A percentile compares a stretch with the other conserved stretches of the same genome.
phyloP scores from a whole-genome alignment of 2,113 vertebrate species.

The Petrocephalus microphthalmus region DNA sequence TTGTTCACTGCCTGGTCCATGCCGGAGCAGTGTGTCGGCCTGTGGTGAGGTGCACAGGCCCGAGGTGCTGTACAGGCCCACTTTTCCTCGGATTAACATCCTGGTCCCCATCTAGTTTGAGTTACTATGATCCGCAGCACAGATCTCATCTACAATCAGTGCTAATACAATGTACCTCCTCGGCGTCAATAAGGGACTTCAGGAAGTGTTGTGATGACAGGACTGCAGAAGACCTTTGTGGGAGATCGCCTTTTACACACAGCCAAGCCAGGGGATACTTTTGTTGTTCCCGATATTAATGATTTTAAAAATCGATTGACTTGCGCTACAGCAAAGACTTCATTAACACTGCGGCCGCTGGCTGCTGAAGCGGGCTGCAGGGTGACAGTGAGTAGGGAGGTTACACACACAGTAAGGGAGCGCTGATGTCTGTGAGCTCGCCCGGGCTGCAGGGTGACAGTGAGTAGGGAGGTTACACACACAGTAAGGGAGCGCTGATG shows the following conservation, averaged over 20 bases:
- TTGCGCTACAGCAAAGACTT: neutral
- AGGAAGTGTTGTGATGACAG: neutral
- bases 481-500: too few relatives aligned
- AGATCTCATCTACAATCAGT: neutral
- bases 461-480: neutral
- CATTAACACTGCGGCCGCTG: neutral
- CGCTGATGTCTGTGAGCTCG: too few relatives aligned
- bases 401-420: neutral
- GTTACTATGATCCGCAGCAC: neutral
- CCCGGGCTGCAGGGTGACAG: neutral
- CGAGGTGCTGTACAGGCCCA: neutral
- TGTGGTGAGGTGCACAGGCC: too few relatives aligned
- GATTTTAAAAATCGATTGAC: neutral
- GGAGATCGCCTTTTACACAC: neutral
- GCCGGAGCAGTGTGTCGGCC: neutral
- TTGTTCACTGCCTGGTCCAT: neutral
- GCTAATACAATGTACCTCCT: neutral
- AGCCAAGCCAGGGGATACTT: neutral
- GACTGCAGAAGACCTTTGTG: constrained; percentile 1
- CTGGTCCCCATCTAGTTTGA: neutral
- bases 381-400: neutral
- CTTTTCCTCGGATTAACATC: neutral
- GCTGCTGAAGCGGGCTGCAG: neutral
- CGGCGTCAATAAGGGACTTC: neutral
- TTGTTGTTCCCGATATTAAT: neutral